A percentile compares a stretch with the other conserved stretches of the same genome.
Evolutionary conservation across 2,797 vertebrate species (phyloP).

Genomic region (Parotocinclus haroldoi): DNA sequence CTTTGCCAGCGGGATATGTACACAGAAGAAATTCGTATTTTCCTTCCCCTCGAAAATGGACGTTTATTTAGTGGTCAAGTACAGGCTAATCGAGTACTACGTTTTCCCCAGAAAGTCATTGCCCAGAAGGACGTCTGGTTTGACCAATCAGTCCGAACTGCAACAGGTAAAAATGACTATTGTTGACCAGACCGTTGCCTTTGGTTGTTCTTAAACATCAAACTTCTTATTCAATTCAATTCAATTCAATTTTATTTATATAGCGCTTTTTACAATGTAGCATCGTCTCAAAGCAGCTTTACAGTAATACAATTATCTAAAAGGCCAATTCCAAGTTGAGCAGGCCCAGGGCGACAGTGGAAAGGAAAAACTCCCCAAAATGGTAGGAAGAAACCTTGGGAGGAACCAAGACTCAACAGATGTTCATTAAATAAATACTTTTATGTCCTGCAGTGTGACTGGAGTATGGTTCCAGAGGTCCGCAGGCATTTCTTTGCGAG

Average conservation of each 20-base stretch:
- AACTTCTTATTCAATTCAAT: too few species aligned
- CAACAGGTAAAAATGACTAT: constrained; percentile 31
- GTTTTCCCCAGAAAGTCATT: constrained; percentile 40
- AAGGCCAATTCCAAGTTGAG: too few species aligned
- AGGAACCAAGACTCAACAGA: too few species aligned
- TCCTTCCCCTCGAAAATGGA: constrained; percentile 45
- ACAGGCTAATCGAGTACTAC: constrained; percentile 38
- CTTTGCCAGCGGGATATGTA: constrained; percentile 75
- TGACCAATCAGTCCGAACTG: constrained; percentile 26
- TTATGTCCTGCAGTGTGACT: constrained; percentile 33
- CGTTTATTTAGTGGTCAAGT: constrained; percentile 41
- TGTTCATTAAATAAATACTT: too few species aligned
- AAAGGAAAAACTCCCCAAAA: too few species aligned
- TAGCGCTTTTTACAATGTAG: too few species aligned
- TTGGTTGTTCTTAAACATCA: too few species aligned
- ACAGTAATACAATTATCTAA: too few species aligned
- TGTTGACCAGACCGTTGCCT: constrained; percentile 28
- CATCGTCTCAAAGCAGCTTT: too few species aligned
- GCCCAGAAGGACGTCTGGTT: constrained; percentile 5
- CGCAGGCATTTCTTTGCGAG: constrained; percentile 49
- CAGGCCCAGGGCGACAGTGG: too few species aligned
- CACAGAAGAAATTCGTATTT: constrained; percentile 67
- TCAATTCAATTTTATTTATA: too few species aligned
- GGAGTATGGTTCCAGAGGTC: constrained; percentile 43
- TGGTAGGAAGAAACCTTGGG: too few species aligned